These are phyloP conservation scores for Porites rus DNA, from an alignment of 92 coral and sea anemone genomes.

Conservation along the genomic window DNA sequence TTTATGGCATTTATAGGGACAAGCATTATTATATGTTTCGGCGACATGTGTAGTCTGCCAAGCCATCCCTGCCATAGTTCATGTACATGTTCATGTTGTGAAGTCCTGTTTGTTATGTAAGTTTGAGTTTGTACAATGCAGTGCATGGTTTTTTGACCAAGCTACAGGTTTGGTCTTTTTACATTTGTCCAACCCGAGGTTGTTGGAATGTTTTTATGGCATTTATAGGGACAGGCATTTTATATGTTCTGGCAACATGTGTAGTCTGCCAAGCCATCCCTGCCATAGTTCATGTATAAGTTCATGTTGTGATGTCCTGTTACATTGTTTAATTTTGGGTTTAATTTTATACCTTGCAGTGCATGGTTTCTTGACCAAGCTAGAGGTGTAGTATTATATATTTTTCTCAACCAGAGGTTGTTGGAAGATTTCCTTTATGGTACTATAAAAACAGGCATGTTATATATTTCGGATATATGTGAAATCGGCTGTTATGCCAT, in stretches of 20 bases:
- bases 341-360: background rate
- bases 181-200: background rate
- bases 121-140: too few relatives aligned
- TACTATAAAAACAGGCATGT: background rate
- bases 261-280: too few relatives aligned
- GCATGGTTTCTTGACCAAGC: background rate
- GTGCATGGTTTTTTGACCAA: too few relatives aligned
- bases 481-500: background rate
- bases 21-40: too few relatives aligned
- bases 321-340: background rate
- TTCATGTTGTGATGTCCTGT: too few relatives aligned
- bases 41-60: background rate
- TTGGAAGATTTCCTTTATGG: conserved; percentile 1
- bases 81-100: conserved; percentile 7
- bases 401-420: conserved; percentile 19
- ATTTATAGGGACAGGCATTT: background rate
- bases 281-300: too few relatives aligned
- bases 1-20: too few relatives aligned
- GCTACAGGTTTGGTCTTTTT: too few relatives aligned
- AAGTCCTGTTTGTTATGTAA: background rate
- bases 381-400: background rate
- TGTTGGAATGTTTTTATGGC: background rate
- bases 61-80: background rate
- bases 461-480: background rate
- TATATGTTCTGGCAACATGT: too few relatives aligned